Evolutionary conservation across 1,140 invertebrate genomes (phyloP), one percentile per base, ranked within the genome.

Genomic region (Steinernema khuongi): DNA sequence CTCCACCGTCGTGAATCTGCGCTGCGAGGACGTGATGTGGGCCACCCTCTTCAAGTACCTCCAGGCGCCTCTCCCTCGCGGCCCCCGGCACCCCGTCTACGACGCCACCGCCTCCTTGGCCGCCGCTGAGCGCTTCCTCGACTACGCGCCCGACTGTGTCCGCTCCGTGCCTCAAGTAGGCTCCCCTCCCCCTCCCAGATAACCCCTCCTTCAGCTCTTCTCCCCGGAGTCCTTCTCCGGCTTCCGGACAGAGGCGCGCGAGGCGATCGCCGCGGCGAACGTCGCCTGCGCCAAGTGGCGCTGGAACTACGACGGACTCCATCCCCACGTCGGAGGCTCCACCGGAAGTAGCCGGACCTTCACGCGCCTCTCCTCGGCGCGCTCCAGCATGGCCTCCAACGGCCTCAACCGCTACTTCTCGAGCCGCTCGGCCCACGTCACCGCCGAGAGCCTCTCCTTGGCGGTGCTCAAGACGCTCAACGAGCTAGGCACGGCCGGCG

Each of bases 1-100:
- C 85, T 91, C 94, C 85, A 95, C 94, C 0, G 86, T 98, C 70
- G 88, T 97, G 29, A 91, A 94, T 80, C 87, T 97, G 44, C 93
- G 96, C 85, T 97, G 93, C 86, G 96, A 98, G 87, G 96, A 98
- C 86, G 89, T 97, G n/a, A 94, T 97, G 91, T 60, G 50, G 50
- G 14, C 14, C 14, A 22, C 50, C 4, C 4, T 60, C 11, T 60
- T 60, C 50, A 60, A 60, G 22, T 60, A 60, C 50, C 14, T 60
- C 50, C 50, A 4, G 2, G 50, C 11, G 50, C 50, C 50, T 60
- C 26, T 22, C 50, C 4, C 50, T 22, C 22, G 14, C 4, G 14
- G 26, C 50, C 14, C 26, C 26, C 50, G 50, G 4, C 50, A 60
- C 22, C 50, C 50, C 14, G 26, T 60, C 50, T 60, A 60, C 50